These are phyloP conservation scores for Gyps fulvus DNA, from an alignment of 2,113 vertebrate genomes.

Conservation along the genomic window DNA sequence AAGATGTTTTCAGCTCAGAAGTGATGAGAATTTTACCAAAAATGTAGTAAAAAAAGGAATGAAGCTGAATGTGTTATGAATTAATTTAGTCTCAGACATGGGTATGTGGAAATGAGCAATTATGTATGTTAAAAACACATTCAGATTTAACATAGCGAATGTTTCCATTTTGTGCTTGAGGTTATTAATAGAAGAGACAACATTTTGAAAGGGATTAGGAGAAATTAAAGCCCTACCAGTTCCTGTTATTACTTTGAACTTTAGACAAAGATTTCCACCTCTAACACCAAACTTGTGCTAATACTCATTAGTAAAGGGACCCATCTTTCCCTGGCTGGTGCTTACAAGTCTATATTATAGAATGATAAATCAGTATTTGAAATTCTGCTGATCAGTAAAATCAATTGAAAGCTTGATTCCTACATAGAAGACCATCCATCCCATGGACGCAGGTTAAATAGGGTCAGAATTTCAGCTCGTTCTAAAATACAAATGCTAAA, in stretches of 20 bases:
- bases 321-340: not conserved
- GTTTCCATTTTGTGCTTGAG: not conserved
- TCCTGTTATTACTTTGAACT: not conserved
- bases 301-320: not conserved
- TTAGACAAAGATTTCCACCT: not conserved
- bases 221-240: not conserved
- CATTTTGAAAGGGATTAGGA: not conserved
- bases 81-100: not conserved
- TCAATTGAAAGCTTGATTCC: not conserved
- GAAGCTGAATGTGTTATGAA: not conserved
- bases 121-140: not conserved
- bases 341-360: not conserved
- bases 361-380: not conserved
- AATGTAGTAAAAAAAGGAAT: not conserved
- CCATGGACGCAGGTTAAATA: fast-evolving
- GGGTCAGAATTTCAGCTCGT: not conserved
- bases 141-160: not conserved
- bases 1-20: not conserved
- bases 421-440: not conserved
- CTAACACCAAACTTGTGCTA: not conserved
- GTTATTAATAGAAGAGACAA: not conserved
- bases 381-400: not conserved
- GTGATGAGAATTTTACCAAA: not conserved
- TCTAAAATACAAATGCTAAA: not conserved
- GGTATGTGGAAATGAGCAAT: not conserved